Percentiles rank a stretch among this genome's conserved stretches.
These are phyloP conservation scores for Mormyrus lacerda DNA, from an alignment of 2,113 vertebrate genomes.

Conservation along the genomic window DNA sequence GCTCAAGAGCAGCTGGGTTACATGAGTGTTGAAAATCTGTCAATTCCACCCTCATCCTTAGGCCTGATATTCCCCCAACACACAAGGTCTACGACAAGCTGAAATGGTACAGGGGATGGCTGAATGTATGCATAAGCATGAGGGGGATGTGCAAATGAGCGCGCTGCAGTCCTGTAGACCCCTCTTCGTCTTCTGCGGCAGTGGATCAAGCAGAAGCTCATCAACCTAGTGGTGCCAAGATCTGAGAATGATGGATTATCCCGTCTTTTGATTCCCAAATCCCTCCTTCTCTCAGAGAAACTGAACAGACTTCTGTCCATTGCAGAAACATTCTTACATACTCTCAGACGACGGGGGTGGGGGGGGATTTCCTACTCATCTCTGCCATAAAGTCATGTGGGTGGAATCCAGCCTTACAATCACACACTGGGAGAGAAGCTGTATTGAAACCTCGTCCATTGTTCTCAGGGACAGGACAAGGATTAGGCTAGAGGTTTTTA, in stretches of 20 bases:
- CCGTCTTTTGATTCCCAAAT: slow-evolving; percentile 3
- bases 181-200: background rate
- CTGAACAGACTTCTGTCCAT: slow-evolving; percentile 1
- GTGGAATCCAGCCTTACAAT: background rate
- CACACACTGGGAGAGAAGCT: background rate
- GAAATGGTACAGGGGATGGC: background rate
- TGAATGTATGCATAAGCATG: background rate
- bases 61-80: background rate
- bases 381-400: slow-evolving; percentile 7
- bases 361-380: background rate
- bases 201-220: background rate
- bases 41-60: background rate
- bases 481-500: slow-evolving; percentile 10
- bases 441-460: background rate
- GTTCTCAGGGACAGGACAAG: slow-evolving; percentile 12
- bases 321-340: background rate
- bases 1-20: background rate
- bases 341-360: background rate
- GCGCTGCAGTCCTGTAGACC: background rate
- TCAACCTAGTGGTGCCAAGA: background rate
- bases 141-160: background rate
- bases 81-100: background rate
- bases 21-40: background rate
- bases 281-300: background rate
- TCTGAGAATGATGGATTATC: slow-evolving; percentile 17